These are phyloP conservation scores for Lithobates pipiens DNA, from an alignment of 2,797 vertebrate genomes.

Conservation along the genomic window DNA sequence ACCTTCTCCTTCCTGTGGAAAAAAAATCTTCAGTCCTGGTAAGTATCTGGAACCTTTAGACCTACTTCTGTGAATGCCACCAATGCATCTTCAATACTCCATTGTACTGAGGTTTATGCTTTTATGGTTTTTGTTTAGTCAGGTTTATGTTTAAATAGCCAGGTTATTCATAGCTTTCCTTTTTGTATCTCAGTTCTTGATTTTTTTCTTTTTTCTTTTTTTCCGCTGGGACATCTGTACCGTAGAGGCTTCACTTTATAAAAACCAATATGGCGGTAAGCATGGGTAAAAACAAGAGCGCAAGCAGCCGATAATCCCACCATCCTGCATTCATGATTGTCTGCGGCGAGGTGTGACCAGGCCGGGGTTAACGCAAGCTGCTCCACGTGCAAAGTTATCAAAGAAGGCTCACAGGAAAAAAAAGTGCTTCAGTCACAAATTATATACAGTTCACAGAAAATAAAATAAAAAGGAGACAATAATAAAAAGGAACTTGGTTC, in stretches of 20 bases:
- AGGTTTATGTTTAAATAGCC: too few species aligned
- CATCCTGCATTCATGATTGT: constrained; percentile 73
- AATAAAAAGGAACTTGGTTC: neutral
- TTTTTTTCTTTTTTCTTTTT: too few species aligned
- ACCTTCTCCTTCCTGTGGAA: neutral
- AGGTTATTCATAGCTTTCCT: neutral
- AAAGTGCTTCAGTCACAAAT: constrained; percentile 72
- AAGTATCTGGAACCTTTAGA: neutral
- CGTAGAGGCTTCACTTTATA: neutral
- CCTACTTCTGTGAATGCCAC: neutral
- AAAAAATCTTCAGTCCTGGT: neutral
- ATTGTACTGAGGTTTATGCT: neutral
- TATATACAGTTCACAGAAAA: neutral
- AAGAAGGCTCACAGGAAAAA: constrained; percentile 70
- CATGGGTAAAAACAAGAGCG: too few species aligned
- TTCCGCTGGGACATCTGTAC: neutral
- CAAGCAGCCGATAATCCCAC: neutral
- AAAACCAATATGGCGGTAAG: neutral
- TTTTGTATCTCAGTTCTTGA: neutral
- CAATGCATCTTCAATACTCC: neutral
- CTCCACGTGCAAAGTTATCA: neutral
- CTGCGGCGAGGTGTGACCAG: constrained; percentile 64
- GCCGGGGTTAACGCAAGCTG: neutral
- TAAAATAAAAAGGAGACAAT: neutral
- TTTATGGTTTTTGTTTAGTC: neutral